Evolutionary conservation across 1,140 invertebrate genomes (phyloP), one percentile per base, ranked within the genome.

Genomic region (Phenacoccus solenopsis): DNA sequence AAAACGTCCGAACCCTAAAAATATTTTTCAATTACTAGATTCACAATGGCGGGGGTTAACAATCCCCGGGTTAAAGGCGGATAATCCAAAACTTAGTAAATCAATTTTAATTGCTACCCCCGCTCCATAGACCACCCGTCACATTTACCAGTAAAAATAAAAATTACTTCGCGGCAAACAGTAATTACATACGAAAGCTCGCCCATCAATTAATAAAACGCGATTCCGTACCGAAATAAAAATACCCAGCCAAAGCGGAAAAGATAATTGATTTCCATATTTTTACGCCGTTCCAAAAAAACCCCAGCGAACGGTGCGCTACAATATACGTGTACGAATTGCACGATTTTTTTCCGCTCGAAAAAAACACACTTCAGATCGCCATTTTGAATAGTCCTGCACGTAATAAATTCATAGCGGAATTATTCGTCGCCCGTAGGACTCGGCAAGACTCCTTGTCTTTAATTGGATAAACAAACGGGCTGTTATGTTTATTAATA

Each of bases 11-110:
- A 32, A 32, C 38, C 38, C 38, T 49, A 49, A 49, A 49, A 49
- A 49, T 49, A 49, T 49, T 49, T 49, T 49, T 49, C 38, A 49
- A 49, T 49, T 49, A 49, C 38, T 49, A 49, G 38, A 49, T 49
- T 49, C 38, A 49, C 12, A 49, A 49, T 49, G 12, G n/a, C n/a
- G n/a, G 16, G 38, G 38, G 20, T 49, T 49, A 49, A 49, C 38
- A 49, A 49, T 49, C 16, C 38, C 38, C 38, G 38, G 38, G 38
- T 49, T 49, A 49, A 49, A 49, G 38, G 38, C 38, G 38, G 38
- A 49, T 49, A 49, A 49, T 49, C 38, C 38, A 49, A 49, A 49
- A 49, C 38, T 49, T 49, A 49, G 38, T 49, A 49, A 49, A 49
- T 49, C 38, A 49, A 49, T 49, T 49, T 49, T 49, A 49, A 49